Evolutionary conservation across 2,113 vertebrate species (phyloP), one percentile per base, ranked within the genome.

Genomic region (Willisornis vidua): DNA sequence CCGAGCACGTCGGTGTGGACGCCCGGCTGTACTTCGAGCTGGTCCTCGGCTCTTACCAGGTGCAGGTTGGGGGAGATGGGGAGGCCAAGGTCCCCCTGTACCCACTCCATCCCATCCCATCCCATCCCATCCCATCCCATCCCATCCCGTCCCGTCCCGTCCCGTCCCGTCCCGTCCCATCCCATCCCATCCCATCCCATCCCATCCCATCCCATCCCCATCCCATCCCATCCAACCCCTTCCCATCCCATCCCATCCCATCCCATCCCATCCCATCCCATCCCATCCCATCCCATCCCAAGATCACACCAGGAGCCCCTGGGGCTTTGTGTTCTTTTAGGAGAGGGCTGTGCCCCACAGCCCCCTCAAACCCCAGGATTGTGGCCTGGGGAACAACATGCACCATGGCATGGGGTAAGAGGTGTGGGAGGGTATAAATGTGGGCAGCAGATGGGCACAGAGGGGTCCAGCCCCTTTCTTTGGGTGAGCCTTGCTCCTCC

Each of bases 11-110:
- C 18, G 91, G 93, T 0, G 83, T 97, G 59, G 87, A 79, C 0
- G 87, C 87, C n/a, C 82, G 97, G 22, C 87, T 97, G 8, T 97
- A 95, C 85, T 97, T 97, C 1, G 96, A 97, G 87, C 92, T 97
- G 90, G 97, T 97, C 59, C 94, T 97, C 0, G 97, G 97, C 72
- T 97, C 97, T 81, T 97, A 97, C 75, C 97, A 97, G 97, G 97
- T 97, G 59, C 45, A 61, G 15, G 8, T 4, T 4, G 19, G 61
- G 43, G 43, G 37, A 83, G 49, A 10, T 9, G 65, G 26, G 72
- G 7, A 26, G 39, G 33, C 25, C 22, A 31, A 72, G 26, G 14
- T 1, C 39, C 51, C 29, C 52, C 1, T 1, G 31, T 15, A 17
- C 35, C 57, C 41, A 9, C 6, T 7, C 61, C 51, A 28, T 20